Base-by-base conservation (phyloP, 2,113 vertebrate genomes). In the Anoura caudifer region DNA sequence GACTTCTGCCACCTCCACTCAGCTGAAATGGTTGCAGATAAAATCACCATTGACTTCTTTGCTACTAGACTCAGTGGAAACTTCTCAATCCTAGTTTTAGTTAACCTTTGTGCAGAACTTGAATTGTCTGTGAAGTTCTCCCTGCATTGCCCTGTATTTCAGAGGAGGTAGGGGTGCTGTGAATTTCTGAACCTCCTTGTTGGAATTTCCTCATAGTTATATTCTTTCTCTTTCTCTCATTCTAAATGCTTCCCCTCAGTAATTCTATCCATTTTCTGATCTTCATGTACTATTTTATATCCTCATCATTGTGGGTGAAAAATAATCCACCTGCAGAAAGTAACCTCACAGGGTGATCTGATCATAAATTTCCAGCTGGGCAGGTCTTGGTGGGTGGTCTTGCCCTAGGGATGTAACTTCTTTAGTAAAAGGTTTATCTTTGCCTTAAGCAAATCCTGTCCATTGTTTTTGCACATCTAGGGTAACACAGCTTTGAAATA, bases 31-130 rank as follows among this genome's bases (percentile, higher is more conserved):
- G 45, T 47, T 72, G 38, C 43, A 41, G 85, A 87, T 75, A 81
- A 92, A 95, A 87, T 92, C 52, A 79, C 67, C 41, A 31, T 19
- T 94, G 81, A 80, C 54, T 87, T 86, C 75, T 65, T 87, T 91
- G 86, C 56, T 87, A 26, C 50, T 47, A 61, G 70, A 81, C 45
- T 61, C 43, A 93, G 2, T 33, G 50, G 59, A 50, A 93, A 63
- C 3, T 6, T 69, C 81, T 94, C 56, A 43, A 4, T n/a, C 28
- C 36, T 38, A 19, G 65, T 41, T 79, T 50, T 47, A 43, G 70
- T 56, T 90, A 80, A 50, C 43, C 41, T 83, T 31, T 84, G 52
- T 63, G 8, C 7, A 54, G 70, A 67, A 56, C 75, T 52, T 20
- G 33, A 47, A 31, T 24, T 43, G 63, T 65, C 52, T 17, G 16